Conservation (phyloP, 2,113 vertebrate species). For the Verasper variegatus region DNA sequence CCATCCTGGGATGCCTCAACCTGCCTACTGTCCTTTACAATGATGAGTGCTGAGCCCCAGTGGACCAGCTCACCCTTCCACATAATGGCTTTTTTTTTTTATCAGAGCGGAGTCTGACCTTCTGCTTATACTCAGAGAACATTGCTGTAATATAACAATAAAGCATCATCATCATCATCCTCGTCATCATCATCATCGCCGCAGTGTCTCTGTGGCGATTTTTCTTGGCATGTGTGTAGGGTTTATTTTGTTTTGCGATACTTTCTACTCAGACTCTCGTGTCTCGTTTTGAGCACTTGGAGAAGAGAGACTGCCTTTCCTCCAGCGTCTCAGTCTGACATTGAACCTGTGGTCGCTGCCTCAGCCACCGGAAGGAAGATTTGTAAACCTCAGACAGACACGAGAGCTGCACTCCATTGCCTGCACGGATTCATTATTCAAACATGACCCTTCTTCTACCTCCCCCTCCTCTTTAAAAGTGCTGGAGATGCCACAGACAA, state of each 20-base stretch:
- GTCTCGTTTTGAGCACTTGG: slow-evolving; percentile 7
- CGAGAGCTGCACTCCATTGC: slow-evolving; percentile 25
- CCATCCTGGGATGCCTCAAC: slow-evolving; percentile 21
- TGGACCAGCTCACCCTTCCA: slow-evolving; percentile 43
- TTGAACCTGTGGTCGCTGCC: slow-evolving; percentile 19
- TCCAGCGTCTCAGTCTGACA: slow-evolving; percentile 9
- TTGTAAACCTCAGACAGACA: slow-evolving; percentile 20
- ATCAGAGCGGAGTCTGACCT: slow-evolving; percentile 56
- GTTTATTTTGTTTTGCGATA: neutral
- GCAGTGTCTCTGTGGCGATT: slow-evolving; percentile 17
- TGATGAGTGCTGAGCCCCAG: slow-evolving; percentile 47
- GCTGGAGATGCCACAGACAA: slow-evolving; percentile 40
- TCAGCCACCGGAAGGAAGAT: slow-evolving; percentile 22
- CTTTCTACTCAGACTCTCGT: neutral
- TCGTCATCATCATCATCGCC: rapidly evolving
- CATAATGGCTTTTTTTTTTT: slow-evolving; percentile 60
- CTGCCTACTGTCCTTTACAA: slow-evolving; percentile 48
- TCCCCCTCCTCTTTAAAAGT: slow-evolving; percentile 1
- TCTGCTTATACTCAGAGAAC: slow-evolving; percentile 43
- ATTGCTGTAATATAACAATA: slow-evolving; percentile 39
- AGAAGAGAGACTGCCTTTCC: neutral
- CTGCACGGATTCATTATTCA: slow-evolving; percentile 63
- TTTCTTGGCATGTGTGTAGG: neutral
- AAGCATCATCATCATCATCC: neutral
- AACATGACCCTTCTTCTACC: slow-evolving; percentile 53